These are phyloP conservation scores for Antitype chi DNA, from an alignment of 2,888 invertebrate genomes.

Conservation along the genomic window DNA sequence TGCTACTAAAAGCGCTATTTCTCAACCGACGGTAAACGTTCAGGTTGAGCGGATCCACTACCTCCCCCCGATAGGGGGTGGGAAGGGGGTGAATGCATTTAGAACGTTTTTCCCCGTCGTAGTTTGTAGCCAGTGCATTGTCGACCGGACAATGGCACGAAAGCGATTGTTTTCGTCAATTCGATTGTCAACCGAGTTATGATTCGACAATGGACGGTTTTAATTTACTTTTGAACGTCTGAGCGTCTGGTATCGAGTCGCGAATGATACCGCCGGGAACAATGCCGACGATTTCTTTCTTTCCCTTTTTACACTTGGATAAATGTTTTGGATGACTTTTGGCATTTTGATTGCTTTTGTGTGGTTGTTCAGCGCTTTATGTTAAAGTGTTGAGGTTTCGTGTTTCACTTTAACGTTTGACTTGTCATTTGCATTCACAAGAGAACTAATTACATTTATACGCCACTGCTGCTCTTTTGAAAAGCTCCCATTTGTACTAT, in stretches of 20 bases:
- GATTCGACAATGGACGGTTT: conserved; percentile 64
- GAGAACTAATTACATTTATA: conserved; percentile 1
- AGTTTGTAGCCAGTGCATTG: conserved; percentile 68
- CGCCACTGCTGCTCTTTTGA: neutral
- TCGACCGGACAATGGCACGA: conserved; percentile 63
- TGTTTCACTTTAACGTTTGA: conserved; percentile 17
- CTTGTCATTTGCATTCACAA: conserved; percentile 18
- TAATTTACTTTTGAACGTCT: conserved; percentile 65
- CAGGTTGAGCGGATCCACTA: conserved; percentile 64
- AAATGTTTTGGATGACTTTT: conserved; percentile 47
- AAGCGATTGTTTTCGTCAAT: conserved; percentile 68
- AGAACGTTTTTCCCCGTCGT: conserved; percentile 64
- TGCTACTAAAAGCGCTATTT: conserved; percentile 70
- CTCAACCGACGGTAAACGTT: conserved; percentile 70
- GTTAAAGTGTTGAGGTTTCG: conserved; percentile 11
- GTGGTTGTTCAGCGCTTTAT: conserved; percentile 31
- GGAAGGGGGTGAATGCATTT: conserved; percentile 66
- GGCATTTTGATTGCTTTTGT: conserved; percentile 58
- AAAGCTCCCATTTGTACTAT: neutral
- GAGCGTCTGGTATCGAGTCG: conserved; percentile 52
- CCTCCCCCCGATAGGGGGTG: conserved; percentile 35
- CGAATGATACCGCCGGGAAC: conserved; percentile 51
- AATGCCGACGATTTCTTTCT: conserved; percentile 38
- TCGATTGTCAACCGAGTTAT: conserved; percentile 68
- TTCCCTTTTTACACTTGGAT: conserved; percentile 60